These are phyloP conservation scores for Colistium nudipinnis DNA, from an alignment of 2,113 vertebrate species.

Conservation along the genomic window DNA sequence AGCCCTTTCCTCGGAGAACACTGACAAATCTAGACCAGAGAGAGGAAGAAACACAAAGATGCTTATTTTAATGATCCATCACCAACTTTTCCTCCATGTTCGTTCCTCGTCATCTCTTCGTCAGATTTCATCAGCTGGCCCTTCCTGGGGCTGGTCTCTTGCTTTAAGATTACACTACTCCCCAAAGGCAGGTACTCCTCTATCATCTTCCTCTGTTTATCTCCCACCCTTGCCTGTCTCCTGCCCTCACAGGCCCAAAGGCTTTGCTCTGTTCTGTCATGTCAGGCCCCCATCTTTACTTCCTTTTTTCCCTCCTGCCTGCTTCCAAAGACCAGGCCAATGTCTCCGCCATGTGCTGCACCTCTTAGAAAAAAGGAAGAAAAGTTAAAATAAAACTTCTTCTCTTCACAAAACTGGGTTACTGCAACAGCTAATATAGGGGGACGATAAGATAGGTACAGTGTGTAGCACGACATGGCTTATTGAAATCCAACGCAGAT, in stretches of 20 bases:
- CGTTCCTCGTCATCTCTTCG: background rate
- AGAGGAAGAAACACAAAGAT: slow-evolving; percentile 19
- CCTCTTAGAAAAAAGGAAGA: background rate
- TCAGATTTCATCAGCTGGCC: slow-evolving; percentile 67
- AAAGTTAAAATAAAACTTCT: slow-evolving; percentile 23
- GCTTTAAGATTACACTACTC: slow-evolving; percentile 68
- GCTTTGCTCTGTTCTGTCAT: slow-evolving; percentile 43
- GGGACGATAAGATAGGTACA: background rate
- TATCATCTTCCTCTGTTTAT: slow-evolving; percentile 54
- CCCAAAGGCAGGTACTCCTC: slow-evolving; percentile 42
- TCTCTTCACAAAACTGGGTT: slow-evolving; percentile 1
- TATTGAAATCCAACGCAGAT: background rate
- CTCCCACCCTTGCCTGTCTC: slow-evolving; percentile 18
- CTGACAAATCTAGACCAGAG: slow-evolving; percentile 6
- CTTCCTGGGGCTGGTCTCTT: slow-evolving; percentile 44
- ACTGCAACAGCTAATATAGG: background rate
- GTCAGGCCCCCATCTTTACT: slow-evolving; percentile 21
- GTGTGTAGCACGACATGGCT: background rate
- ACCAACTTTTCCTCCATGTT: background rate
- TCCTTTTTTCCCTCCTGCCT: slow-evolving; percentile 19
- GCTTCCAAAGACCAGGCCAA: slow-evolving; percentile 24
- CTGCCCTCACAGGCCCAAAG: slow-evolving; percentile 30
- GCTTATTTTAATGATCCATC: slow-evolving; percentile 38
- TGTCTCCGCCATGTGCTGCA: background rate
- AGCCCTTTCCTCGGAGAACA: background rate